These are phyloP conservation scores for Anorthoa munda DNA, from an alignment of 2,888 invertebrate genomes.

Conservation along the genomic window DNA sequence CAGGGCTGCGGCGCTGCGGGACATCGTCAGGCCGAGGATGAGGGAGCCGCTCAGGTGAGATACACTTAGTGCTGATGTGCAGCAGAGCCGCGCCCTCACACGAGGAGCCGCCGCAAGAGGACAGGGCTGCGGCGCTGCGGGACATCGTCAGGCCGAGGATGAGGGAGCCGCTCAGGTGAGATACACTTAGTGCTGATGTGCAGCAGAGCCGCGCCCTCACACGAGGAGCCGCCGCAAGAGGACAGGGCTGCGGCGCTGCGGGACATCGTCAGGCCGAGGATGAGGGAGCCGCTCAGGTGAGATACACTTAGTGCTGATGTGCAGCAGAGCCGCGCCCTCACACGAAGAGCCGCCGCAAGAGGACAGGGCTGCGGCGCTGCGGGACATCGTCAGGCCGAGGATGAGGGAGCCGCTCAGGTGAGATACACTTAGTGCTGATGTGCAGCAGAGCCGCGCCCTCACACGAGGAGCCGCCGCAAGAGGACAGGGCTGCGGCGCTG, in stretches of 20 bases:
- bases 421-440: constrained; percentile 79
- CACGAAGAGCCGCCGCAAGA: too few relatives aligned
- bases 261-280: constrained; percentile 68
- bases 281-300: constrained; percentile 60
- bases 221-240: constrained; percentile 58
- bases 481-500: constrained; percentile 62
- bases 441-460: constrained; percentile 45
- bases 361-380: constrained; percentile 59
- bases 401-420: constrained; percentile 60
- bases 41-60: constrained; percentile 57
- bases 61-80: constrained; percentile 79
- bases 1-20: constrained; percentile 65
- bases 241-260: constrained; percentile 62
- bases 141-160: constrained; percentile 70
- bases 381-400: constrained; percentile 70
- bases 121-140: constrained; percentile 62
- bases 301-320: too few relatives aligned
- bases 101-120: constrained; percentile 57
- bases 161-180: constrained; percentile 59
- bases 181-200: constrained; percentile 79
- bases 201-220: constrained; percentile 39
- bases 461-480: constrained; percentile 53
- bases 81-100: constrained; percentile 42
- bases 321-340: too few relatives aligned
- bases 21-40: constrained; percentile 68